A percentile compares a stretch with the other conserved stretches of the same genome.
These are phyloP conservation scores for Phrynocephalus versicolor DNA, from an alignment of 2,113 vertebrate genomes.

Conservation along the genomic window DNA sequence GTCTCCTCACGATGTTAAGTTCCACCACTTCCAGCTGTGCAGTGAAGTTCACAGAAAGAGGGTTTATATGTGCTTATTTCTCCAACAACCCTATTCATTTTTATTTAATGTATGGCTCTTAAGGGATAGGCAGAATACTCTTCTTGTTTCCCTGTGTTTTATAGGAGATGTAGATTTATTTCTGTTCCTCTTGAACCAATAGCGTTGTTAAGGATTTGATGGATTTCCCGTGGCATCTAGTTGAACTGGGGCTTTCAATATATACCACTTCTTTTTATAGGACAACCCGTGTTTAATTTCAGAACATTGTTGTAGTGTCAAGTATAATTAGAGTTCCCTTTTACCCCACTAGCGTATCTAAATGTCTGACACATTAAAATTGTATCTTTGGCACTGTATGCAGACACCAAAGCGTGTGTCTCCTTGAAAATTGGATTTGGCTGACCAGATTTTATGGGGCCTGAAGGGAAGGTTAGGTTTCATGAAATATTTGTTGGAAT, in stretches of 20 bases:
- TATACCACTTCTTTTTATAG: not conserved
- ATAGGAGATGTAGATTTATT: not conserved
- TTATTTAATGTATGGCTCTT: not conserved
- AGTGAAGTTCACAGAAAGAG: not conserved
- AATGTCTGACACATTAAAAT: not conserved
- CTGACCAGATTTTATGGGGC: slow-evolving; percentile 4
- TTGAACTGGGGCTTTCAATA: not conserved
- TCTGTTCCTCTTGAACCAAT: not conserved
- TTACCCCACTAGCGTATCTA: not conserved
- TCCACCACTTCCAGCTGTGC: not conserved
- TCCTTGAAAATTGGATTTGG: not conserved
- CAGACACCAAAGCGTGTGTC: not conserved
- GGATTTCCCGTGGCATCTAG: not conserved
- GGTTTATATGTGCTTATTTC: not conserved
- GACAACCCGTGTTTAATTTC: not conserved
- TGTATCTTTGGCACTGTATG: not conserved
- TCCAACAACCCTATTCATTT: not conserved
- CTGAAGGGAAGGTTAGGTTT: slow-evolving; percentile 9
- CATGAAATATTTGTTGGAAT: not conserved
- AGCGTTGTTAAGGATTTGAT: not conserved
- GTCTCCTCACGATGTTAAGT: no score
- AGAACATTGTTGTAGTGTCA: not conserved
- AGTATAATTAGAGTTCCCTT: not conserved
- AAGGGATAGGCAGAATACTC: not conserved
- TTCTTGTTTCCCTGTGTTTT: not conserved